Conservation (phyloP, 1,140 invertebrate genomes). For the Chionoecetes opilio region DNA sequence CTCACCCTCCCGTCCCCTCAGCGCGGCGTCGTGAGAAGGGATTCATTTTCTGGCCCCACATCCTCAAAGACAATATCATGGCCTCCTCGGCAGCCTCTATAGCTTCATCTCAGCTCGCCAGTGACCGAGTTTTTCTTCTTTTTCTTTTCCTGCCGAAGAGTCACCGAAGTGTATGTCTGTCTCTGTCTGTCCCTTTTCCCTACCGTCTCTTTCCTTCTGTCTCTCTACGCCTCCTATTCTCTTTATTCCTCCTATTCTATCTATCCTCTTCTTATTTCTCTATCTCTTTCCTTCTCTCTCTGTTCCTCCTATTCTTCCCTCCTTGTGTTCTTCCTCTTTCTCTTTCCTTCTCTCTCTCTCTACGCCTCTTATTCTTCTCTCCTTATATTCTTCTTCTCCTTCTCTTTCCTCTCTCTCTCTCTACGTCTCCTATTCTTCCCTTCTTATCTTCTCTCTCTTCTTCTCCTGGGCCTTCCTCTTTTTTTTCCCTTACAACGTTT, state of each 20-base stretch:
- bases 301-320: not conserved
- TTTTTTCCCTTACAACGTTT: too few species aligned
- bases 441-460: not conserved
- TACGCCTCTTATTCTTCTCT: not conserved
- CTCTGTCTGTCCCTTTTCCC: not conserved
- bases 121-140: slow-evolving; percentile 67
- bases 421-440: not conserved
- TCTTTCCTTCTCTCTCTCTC: slow-evolving; percentile 32
- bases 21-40: not conserved
- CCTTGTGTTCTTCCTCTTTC: not conserved
- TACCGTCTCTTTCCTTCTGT: not conserved
- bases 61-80: slow-evolving; percentile 74
- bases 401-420: not conserved
- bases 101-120: slow-evolving; percentile 69
- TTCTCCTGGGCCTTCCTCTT: not conserved
- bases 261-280: not conserved
- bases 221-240: not conserved
- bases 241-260: not conserved
- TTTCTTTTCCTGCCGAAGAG: not conserved
- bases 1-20: too few species aligned
- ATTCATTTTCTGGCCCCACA: slow-evolving; percentile 72
- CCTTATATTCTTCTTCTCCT: too few species aligned
- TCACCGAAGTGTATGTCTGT: not conserved
- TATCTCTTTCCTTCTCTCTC: not conserved
- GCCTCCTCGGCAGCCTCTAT: slow-evolving; percentile 56